These are phyloP conservation scores for Diplogasteroides magnus DNA, from an alignment of 1,140 invertebrate species.

Conservation along the genomic window DNA sequence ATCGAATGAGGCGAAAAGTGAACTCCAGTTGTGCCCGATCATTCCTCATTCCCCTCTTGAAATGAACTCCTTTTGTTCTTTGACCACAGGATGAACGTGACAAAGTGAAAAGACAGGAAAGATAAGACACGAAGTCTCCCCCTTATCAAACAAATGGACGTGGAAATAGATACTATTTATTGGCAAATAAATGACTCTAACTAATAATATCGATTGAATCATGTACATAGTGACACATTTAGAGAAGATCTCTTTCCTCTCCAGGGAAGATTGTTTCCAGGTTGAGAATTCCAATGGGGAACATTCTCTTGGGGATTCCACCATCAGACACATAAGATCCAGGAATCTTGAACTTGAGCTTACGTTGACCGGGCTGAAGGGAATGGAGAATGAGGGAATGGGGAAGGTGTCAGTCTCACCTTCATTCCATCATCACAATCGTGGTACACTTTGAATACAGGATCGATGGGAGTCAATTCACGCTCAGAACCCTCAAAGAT, in stretches of 20 bases:
- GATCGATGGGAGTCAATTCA: constrained; percentile 39
- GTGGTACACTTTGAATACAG: constrained; percentile 42
- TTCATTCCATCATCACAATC: constrained; percentile 50
- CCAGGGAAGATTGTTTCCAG: constrained; percentile 45
- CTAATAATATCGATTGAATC: too few species aligned
- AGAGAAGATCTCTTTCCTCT: constrained; percentile 45
- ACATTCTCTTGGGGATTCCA: constrained; percentile 30
- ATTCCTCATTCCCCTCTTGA: too few species aligned
- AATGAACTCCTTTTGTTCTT: too few species aligned
- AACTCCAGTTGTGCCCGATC: too few species aligned
- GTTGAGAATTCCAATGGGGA: constrained; percentile 47
- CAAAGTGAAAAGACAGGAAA: too few species aligned
- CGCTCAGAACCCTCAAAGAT: constrained; percentile 25
- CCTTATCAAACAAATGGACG: too few species aligned
- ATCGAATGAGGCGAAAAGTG: too few species aligned
- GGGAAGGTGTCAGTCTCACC: constrained; percentile 3
- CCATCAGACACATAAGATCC: constrained; percentile 29
- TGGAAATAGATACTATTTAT: too few species aligned
- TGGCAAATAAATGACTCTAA: too few species aligned
- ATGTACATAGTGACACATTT: too few species aligned
- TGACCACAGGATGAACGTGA: too few species aligned
- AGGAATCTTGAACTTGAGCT: constrained; percentile 32
- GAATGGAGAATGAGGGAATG: background rate
- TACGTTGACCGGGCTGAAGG: constrained; percentile 38
- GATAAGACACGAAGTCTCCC: too few species aligned